Conservation (phyloP, 1,140 invertebrate genomes). For the Drosophila willistoni region DNA sequence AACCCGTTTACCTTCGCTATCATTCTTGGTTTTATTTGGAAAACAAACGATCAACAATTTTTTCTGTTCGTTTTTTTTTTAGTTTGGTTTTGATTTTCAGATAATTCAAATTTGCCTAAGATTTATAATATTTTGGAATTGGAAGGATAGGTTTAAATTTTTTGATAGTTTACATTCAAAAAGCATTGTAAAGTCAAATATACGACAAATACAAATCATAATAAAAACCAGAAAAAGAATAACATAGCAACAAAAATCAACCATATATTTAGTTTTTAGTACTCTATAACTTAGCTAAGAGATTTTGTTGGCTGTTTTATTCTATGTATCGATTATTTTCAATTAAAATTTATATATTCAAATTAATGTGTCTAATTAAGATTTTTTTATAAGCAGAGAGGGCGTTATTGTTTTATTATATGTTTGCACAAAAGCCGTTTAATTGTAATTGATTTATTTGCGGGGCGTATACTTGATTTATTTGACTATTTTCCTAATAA, state of each 20-base stretch:
- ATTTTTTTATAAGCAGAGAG: conserved; percentile 43
- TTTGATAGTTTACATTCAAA: no score
- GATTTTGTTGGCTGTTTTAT: no score
- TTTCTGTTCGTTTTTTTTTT: conserved; percentile 31
- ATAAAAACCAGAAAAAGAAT: no score
- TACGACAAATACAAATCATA: no score
- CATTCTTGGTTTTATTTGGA: conserved; percentile 54
- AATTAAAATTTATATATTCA: conserved; percentile 30
- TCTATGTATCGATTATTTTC: conserved; percentile 12
- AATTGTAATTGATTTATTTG: conserved; percentile 76
- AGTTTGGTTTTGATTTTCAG: conserved; percentile 7
- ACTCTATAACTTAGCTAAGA: no score
- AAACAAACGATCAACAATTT: conserved; percentile 57
- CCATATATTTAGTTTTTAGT: no score
- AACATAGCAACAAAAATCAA: no score
- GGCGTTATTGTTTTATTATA: conserved; percentile 29
- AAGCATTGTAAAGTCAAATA: no score
- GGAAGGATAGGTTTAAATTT: neutral
- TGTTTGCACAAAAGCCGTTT: conserved; percentile 37
- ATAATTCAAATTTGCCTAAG: neutral
- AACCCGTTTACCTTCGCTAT: conserved; percentile 70
- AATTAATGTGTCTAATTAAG: conserved; percentile 31
- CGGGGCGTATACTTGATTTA: conserved; percentile 75
- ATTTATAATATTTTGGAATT: neutral
- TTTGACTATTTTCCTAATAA: conserved; percentile 44